These are phyloP conservation scores for Rhyzopertha dominica DNA, from an alignment of 1,140 invertebrate species.

Conservation along the genomic window DNA sequence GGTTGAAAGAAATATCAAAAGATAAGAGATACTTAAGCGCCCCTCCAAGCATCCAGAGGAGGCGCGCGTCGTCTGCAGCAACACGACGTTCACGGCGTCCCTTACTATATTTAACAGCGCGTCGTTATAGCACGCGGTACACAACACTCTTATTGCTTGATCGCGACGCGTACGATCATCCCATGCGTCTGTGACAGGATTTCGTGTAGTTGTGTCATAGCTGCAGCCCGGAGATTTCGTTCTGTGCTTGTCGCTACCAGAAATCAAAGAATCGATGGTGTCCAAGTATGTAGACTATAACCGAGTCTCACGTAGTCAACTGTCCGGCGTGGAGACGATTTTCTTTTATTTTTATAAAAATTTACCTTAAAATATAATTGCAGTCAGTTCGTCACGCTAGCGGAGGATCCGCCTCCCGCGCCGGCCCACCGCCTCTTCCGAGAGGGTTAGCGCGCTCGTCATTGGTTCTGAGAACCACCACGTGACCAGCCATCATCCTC, in stretches of 20 bases:
- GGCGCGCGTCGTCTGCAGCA: constrained; percentile 32
- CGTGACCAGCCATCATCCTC: constrained; percentile 45
- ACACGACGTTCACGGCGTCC: constrained; percentile 28
- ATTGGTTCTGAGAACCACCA: constrained; percentile 36
- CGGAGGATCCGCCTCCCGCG: constrained; percentile 34
- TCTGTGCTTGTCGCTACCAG: too few relatives aligned
- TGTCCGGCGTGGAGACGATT: too few relatives aligned
- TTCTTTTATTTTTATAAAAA: constrained; percentile 36
- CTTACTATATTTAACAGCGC: constrained; percentile 38
- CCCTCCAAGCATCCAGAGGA: constrained; percentile 23
- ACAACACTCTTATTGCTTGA: constrained; percentile 21
- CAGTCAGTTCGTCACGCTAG: constrained; percentile 38
- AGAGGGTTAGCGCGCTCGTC: constrained; percentile 20
- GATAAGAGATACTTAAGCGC: constrained; percentile 32
- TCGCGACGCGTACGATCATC: constrained; percentile 16
- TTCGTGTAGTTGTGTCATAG: neutral
- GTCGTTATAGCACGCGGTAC: constrained; percentile 28
- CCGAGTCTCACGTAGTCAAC: too few relatives aligned
- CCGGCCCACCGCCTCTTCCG: constrained; percentile 27
- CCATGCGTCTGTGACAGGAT: too few relatives aligned
- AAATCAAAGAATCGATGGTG: too few relatives aligned
- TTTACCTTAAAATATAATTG: constrained; percentile 41
- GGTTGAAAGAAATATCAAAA: constrained; percentile 26
- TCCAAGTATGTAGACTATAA: too few relatives aligned
- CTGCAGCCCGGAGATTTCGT: too few relatives aligned